phyloP scores from a whole-genome alignment of 35 echinoderm and acorn worm species.

The Chiridota heheva region DNA sequence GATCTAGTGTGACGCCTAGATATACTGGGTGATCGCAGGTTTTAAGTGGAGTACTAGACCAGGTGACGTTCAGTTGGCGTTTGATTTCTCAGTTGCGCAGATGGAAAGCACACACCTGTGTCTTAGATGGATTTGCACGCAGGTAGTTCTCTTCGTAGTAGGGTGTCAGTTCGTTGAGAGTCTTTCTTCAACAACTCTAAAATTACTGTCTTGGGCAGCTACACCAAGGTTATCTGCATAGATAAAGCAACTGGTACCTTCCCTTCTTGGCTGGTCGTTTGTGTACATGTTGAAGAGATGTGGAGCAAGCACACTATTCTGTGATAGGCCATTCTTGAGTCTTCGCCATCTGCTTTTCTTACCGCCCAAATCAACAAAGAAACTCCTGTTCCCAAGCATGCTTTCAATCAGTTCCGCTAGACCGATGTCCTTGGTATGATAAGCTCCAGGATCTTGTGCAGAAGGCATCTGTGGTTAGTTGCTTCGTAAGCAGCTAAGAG shows the following conservation, averaged over 20 bases:
- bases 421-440: too few relatives aligned
- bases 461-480: slow-evolving; percentile 38
- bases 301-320: too few relatives aligned
- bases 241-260: slow-evolving; percentile 23
- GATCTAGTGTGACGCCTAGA: slow-evolving; percentile 13
- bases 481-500: too few relatives aligned
- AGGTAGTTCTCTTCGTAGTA: slow-evolving; percentile 50
- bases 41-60: slow-evolving; percentile 7
- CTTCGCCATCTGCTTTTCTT: slow-evolving; percentile 56
- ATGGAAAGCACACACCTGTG: slow-evolving; percentile 47
- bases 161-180: not conserved
- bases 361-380: slow-evolving; percentile 50
- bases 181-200: not conserved
- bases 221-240: slow-evolving; percentile 53
- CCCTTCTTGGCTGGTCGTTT: slow-evolving; percentile 24
- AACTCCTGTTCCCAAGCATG: slow-evolving; percentile 49
- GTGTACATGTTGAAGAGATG: slow-evolving; percentile 46
- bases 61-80: slow-evolving; percentile 38
- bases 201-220: slow-evolving; percentile 22
- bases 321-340: slow-evolving; percentile 60
- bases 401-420: slow-evolving; percentile 42
- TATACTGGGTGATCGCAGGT: slow-evolving; percentile 50
- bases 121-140: slow-evolving; percentile 55
- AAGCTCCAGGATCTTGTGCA: slow-evolving; percentile 30
- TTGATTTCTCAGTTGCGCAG: slow-evolving; percentile 26